These are phyloP conservation scores for Kobus ellipsiprymnus DNA, from an alignment of 2,113 vertebrate genomes.

Conservation along the genomic window DNA sequence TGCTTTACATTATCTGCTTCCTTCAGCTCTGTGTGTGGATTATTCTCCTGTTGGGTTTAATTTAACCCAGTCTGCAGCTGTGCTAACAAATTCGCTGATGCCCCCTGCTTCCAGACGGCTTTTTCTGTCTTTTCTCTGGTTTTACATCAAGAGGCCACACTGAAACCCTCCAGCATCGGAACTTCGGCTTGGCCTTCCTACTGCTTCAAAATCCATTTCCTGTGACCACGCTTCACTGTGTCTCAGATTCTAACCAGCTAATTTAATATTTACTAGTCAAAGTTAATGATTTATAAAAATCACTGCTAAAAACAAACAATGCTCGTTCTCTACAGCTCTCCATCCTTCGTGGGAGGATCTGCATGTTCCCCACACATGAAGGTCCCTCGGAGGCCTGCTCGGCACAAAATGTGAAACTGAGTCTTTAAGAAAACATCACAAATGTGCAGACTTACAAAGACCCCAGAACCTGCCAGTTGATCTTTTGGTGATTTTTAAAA, in stretches of 20 bases:
- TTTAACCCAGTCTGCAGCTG: conserved; percentile 20
- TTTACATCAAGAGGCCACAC: not conserved
- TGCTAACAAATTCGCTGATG: conserved; percentile 20
- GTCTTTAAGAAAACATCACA: not conserved
- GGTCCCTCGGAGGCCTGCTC: not conserved
- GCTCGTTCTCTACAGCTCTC: not conserved
- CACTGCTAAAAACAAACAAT: not conserved
- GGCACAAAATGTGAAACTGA: not conserved
- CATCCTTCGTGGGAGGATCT: not conserved
- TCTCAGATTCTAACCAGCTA: not conserved
- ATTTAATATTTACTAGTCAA: not conserved
- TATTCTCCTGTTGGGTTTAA: conserved; percentile 22
- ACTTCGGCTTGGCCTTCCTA: not conserved
- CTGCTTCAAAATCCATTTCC: not conserved
- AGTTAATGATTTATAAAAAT: not conserved
- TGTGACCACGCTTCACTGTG: not conserved
- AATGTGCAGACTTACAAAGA: not conserved
- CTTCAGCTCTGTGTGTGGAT: not conserved
- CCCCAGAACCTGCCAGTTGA: not conserved
- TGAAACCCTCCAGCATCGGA: not conserved
- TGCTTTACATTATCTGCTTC: not conserved
- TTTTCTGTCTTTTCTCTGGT: not conserved
- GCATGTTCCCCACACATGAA: not conserved
- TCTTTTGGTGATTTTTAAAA: not conserved
- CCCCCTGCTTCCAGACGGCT: not conserved